phyloP scores from a whole-genome alignment of 1,140 invertebrate genomes.

The Macrostomum lignano region DNA sequence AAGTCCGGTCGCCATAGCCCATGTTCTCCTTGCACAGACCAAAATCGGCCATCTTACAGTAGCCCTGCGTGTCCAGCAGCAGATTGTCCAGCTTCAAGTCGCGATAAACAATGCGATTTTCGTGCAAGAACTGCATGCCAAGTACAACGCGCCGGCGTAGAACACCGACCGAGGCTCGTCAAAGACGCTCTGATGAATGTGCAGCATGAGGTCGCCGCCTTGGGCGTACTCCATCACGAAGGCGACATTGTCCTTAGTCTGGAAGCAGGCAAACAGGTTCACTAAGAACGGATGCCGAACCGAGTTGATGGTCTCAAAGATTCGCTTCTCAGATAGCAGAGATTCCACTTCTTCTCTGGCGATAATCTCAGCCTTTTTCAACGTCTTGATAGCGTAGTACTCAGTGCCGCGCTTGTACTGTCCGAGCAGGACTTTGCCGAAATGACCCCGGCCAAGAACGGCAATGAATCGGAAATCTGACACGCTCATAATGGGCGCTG shows the following conservation, averaged over 20 bases:
- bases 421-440: constrained; percentile 90
- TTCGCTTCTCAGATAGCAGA: constrained; percentile 82
- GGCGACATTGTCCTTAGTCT: constrained; percentile 76
- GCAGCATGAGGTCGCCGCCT: constrained; percentile 98
- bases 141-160: constrained; percentile 89
- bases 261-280: constrained; percentile 91
- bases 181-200: constrained; percentile 96
- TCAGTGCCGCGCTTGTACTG: constrained; percentile 66
- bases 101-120: constrained; percentile 94
- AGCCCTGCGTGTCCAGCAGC: constrained; percentile 33
- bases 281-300: constrained; percentile 77
- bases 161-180: constrained; percentile 80
- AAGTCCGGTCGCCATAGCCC: constrained; percentile 76
- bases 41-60: constrained; percentile 94
- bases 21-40: constrained; percentile 97
- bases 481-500: no score
- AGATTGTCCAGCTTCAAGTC: constrained; percentile 30
- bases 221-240: constrained; percentile 98
- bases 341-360: constrained; percentile 90
- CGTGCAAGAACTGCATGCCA: constrained; percentile 89
- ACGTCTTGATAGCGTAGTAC: constrained; percentile 82
- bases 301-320: constrained; percentile 90
- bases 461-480: constrained; percentile 3
- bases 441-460: constrained; percentile 86
- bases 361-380: constrained; percentile 98